These are phyloP conservation scores for Thoracochromis brauschi DNA, from an alignment of 2,113 vertebrate genomes.

Conservation along the genomic window DNA sequence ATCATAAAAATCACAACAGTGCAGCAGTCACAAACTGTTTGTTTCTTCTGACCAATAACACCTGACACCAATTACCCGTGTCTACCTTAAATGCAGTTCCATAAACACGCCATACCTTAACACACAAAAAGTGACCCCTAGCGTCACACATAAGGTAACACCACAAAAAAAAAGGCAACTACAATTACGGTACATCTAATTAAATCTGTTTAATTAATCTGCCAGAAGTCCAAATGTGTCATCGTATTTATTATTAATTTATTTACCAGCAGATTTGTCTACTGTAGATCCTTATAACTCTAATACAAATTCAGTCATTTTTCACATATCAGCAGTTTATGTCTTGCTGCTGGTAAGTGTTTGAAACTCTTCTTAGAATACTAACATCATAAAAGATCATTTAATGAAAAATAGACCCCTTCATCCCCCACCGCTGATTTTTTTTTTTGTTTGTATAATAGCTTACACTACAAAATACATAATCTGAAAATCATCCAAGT, in stretches of 20 bases:
- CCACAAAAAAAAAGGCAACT: background rate
- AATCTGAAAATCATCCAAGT: background rate
- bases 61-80: background rate
- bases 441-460: background rate
- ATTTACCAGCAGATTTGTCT: background rate
- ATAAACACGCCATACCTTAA: background rate
- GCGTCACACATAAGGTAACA: background rate
- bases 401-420: background rate
- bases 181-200: background rate
- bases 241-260: background rate
- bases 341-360: background rate
- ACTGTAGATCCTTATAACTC: background rate
- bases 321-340: background rate
- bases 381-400: background rate
- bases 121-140: background rate
- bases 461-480: background rate
- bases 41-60: background rate
- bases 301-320: background rate
- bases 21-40: background rate
- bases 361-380: background rate
- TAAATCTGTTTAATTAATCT: background rate
- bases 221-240: background rate
- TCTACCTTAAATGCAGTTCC: background rate
- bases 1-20: background rate
- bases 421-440: background rate